A percentile compares a stretch with the other conserved stretches of the same genome.
phyloP scores from a whole-genome alignment of 2,113 vertebrate species.

The Aramus guarauna region DNA sequence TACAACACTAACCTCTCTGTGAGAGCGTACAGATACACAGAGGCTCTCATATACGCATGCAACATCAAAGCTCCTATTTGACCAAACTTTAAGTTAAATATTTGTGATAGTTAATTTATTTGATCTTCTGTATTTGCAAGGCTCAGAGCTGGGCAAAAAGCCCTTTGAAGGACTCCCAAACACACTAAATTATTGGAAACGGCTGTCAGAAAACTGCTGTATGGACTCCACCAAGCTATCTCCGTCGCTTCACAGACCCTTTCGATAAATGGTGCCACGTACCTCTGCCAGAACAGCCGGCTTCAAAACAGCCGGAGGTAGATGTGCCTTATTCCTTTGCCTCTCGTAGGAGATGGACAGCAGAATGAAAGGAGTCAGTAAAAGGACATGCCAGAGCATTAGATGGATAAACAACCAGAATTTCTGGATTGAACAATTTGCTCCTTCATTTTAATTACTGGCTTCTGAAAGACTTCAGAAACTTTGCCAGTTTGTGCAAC shows the following conservation, averaged over 20 bases:
- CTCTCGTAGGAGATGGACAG: neutral
- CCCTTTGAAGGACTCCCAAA: constrained; percentile 42
- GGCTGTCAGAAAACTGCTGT: neutral
- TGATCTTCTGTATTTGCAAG: neutral
- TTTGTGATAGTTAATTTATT: constrained; percentile 37
- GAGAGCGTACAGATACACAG: neutral
- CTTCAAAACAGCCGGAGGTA: neutral
- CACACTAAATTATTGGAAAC: constrained; percentile 8
- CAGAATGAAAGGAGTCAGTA: neutral
- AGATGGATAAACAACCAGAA: neutral
- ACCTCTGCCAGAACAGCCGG: neutral
- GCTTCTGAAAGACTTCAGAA: constrained; percentile 35
- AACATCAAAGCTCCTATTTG: constrained; percentile 48
- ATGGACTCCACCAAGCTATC: neutral
- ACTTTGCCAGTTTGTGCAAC: constrained; percentile 45
- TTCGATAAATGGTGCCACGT: neutral
- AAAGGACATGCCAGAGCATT: neutral
- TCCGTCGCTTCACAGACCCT: neutral
- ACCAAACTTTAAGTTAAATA: constrained; percentile 19
- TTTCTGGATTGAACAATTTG: constrained; percentile 28
- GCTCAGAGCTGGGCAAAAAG: constrained; percentile 34
- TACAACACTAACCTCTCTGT: neutral
- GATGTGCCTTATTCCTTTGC: accelerated
- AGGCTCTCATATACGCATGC: neutral
- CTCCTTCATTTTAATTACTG: constrained; percentile 41